Percentiles rank a stretch among this genome's conserved stretches.
These are phyloP conservation scores for Spatula clypeata DNA, from an alignment of 2,797 vertebrate genomes.

Conservation along the genomic window DNA sequence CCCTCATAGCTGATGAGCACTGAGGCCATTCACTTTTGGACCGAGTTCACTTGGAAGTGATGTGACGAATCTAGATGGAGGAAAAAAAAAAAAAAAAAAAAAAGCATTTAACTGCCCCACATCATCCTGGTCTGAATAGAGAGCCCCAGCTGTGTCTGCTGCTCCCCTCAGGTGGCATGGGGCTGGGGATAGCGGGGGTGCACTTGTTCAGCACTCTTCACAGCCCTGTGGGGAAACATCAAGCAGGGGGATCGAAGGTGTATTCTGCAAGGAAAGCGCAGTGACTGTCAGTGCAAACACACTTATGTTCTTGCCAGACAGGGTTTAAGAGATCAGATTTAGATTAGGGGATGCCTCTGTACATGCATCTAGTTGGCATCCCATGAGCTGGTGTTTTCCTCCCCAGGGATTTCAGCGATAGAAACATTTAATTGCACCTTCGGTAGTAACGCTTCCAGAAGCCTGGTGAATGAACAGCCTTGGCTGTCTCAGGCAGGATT, in stretches of 20 bases:
- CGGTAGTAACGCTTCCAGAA: background rate
- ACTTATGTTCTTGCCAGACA: background rate
- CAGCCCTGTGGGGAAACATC: background rate
- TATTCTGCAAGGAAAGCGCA: background rate
- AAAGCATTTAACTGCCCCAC: background rate
- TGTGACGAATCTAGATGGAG: background rate
- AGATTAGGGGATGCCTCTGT: background rate
- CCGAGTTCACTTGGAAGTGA: background rate
- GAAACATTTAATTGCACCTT: background rate
- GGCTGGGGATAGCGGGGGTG: background rate
- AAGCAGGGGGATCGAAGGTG: background rate
- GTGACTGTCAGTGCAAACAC: background rate
- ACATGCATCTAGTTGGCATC: fast-evolving
- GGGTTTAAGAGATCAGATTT: background rate
- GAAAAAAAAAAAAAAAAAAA: background rate
- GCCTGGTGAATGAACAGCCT: background rate
- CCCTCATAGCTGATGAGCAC: background rate
- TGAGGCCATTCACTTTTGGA: background rate
- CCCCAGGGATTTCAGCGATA: background rate
- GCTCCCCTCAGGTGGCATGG: background rate
- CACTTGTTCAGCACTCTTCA: background rate
- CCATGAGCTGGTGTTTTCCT: background rate
- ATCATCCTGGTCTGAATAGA: background rate
- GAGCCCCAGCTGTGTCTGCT: background rate
- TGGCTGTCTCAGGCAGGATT: background rate